A percentile compares a stretch with the other conserved stretches of the same genome.
Evolutionary conservation across 2,113 vertebrate species (phyloP).

Genomic region (Recurvirostra avosetta): DNA sequence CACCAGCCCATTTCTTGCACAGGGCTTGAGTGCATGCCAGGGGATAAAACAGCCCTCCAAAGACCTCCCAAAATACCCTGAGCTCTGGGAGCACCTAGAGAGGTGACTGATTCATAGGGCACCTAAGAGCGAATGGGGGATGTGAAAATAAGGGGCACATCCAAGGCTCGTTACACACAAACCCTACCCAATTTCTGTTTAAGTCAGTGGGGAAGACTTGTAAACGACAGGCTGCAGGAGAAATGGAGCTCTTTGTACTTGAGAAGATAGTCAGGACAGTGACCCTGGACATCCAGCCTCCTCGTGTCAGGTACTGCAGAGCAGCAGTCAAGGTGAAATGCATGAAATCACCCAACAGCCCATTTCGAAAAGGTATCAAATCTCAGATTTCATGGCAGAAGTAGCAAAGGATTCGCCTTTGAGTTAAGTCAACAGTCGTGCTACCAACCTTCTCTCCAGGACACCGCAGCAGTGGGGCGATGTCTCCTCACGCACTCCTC

Average conservation of each 20-base stretch:
- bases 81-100: not conserved
- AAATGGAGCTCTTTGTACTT: not conserved
- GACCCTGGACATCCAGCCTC: not conserved
- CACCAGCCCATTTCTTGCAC: not conserved
- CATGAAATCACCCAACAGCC: not conserved
- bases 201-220: not conserved
- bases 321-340: not conserved
- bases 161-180: not conserved
- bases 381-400: not conserved
- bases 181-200: no score
- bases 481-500: not conserved
- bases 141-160: not conserved
- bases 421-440: not conserved
- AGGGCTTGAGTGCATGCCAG: accelerated
- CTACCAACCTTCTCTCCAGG: not conserved
- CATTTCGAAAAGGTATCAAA: not conserved
- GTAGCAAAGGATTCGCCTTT: not conserved
- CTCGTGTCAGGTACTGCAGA: not conserved
- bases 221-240: not conserved
- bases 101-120: accelerated
- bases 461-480: accelerated
- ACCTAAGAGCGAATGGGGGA: not conserved
- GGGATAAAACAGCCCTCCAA: not conserved
- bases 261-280: not conserved
- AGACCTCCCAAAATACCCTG: not conserved